Evolutionary conservation across 2,888 invertebrate genomes (phyloP).

Genomic region (Mythimna impura): DNA sequence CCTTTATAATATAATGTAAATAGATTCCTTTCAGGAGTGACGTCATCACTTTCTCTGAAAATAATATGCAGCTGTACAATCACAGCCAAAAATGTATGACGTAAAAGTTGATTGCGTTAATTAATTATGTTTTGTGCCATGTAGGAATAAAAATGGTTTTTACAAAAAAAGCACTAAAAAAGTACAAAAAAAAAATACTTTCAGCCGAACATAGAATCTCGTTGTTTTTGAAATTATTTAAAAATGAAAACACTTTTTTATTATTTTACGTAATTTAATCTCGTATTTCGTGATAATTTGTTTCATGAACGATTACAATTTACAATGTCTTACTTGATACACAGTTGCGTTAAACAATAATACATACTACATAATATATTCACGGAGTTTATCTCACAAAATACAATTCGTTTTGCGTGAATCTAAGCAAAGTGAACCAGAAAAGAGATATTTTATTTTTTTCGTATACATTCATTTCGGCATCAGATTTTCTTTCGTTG

Average conservation of each 20-base stretch:
- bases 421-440: conserved; percentile 76
- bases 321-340: conserved; percentile 85
- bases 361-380: conserved; percentile 80
- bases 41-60: neutral
- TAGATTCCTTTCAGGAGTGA: neutral
- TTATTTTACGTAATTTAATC: conserved; percentile 82
- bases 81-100: too few relatives aligned
- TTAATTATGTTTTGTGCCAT: too few relatives aligned
- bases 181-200: too few relatives aligned
- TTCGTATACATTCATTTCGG: conserved; percentile 87
- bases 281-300: conserved; percentile 84
- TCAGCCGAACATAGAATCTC: too few relatives aligned
- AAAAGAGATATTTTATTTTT: conserved; percentile 72
- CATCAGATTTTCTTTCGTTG: conserved; percentile 79
- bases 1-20: too few relatives aligned
- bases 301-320: conserved; percentile 87
- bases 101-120: too few relatives aligned
- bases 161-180: too few relatives aligned
- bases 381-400: conserved; percentile 78
- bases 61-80: neutral
- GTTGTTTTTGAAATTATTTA: too few relatives aligned
- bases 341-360: conserved; percentile 82
- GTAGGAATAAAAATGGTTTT: too few relatives aligned
- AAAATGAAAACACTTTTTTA: conserved; percentile 67
- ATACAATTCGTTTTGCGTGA: conserved; percentile 76